These are phyloP conservation scores for Ricordea florida DNA, from an alignment of 92 coral and sea anemone genomes.

Conservation along the genomic window DNA sequence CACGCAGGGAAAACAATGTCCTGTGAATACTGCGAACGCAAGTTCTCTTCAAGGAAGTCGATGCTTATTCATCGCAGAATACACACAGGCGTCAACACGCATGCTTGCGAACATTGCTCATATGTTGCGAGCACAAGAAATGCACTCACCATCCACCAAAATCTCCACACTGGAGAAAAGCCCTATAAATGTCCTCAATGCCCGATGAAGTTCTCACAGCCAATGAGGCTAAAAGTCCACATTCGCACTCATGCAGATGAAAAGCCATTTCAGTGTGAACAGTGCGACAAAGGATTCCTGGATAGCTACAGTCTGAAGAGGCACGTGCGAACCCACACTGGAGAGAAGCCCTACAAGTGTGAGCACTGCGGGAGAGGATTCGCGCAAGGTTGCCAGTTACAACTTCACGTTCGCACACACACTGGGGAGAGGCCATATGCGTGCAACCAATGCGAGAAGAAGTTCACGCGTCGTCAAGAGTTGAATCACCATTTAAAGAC, in stretches of 20 bases:
- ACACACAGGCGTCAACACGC: neutral
- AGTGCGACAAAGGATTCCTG: constrained; percentile 15
- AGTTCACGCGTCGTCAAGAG: constrained; percentile 13
- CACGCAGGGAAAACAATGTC: no score
- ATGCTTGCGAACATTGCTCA: constrained; percentile 1
- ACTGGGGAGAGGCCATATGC: constrained; percentile 36
- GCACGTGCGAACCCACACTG: constrained; percentile 19
- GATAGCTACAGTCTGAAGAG: neutral
- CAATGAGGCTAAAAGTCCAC: neutral
- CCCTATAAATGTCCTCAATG: constrained; percentile 25
- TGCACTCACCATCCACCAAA: neutral
- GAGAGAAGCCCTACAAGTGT: constrained; percentile 33
- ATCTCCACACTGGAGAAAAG: neutral
- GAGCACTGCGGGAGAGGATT: constrained; percentile 37
- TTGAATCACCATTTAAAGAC: neutral
- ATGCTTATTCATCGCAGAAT: neutral
- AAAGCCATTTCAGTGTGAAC: neutral
- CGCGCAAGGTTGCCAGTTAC: constrained; percentile 7
- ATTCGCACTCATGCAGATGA: constrained; percentile 10
- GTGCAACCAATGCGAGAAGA: constrained; percentile 31
- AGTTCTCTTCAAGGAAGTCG: neutral
- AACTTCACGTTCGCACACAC: constrained; percentile 24
- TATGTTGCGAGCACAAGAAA: neutral
- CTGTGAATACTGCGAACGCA: neutral
- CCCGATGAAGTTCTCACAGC: neutral